Evolutionary conservation across 2,797 vertebrate genomes (phyloP).

Genomic region (Darevskia nairensis): DNA sequence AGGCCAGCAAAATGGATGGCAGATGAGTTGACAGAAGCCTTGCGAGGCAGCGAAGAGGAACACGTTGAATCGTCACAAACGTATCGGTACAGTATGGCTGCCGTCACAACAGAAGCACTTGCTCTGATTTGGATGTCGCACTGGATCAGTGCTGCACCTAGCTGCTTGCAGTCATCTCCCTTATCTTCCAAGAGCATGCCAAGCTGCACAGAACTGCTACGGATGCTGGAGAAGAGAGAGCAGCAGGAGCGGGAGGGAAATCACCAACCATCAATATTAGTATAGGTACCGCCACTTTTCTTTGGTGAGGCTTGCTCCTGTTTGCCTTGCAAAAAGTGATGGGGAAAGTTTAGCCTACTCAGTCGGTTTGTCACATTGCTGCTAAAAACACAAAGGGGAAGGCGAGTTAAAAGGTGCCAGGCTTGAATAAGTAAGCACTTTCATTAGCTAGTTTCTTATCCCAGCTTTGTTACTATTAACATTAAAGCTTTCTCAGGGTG

Average conservation of each 20-base stretch:
- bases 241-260: background rate
- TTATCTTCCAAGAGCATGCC: slow-evolving; percentile 43
- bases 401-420: background rate
- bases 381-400: background rate
- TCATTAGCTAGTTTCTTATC: background rate
- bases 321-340: background rate
- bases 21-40: background rate
- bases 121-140: slow-evolving; percentile 68
- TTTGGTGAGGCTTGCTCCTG: background rate
- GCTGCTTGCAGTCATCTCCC: slow-evolving; percentile 49
- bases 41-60: background rate
- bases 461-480: background rate
- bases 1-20: slow-evolving; percentile 59
- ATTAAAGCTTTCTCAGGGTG: background rate
- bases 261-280: background rate
- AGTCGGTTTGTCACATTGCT: background rate
- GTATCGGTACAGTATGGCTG: slow-evolving; percentile 66
- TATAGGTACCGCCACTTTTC: background rate
- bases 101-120: slow-evolving; percentile 47
- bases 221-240: slow-evolving; percentile 65
- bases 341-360: background rate
- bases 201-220: slow-evolving; percentile 73
- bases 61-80: slow-evolving; percentile 59
- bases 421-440: background rate
- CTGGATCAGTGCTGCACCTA: slow-evolving; percentile 57